Evolutionary conservation across 2,888 invertebrate genomes (phyloP), one percentile per base, ranked within the genome.

Genomic region (Temnothorax ravouxi): DNA sequence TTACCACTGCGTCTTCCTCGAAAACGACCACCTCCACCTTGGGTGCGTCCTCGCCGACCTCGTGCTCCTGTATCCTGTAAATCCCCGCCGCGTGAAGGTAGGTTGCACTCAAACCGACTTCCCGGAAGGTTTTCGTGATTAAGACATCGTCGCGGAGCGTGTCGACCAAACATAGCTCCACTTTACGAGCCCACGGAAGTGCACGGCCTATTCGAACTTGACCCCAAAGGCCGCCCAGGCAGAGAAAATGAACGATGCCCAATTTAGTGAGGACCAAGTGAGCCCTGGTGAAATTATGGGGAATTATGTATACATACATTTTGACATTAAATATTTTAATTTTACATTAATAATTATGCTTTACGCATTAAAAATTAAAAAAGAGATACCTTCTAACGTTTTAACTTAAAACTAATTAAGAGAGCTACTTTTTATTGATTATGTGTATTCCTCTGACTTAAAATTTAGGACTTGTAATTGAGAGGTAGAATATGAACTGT

Each of bases 141-240:
- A 95, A 94, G 38, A 95, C 95, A 88, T 96, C 96, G 87, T 95
- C 95, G 79, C 95, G 93, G 3, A 93, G 89, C 6, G 94, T 92
- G 88, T 96, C 95, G 86, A 95, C 92, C 8, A 96, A 90, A 90
- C 96, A 96, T 15, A 96, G 90, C 85, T 96, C 96, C 11, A 96
- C 93, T 89, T 95, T 95, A 62, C 95, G 93, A 84, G 95, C 95
- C 96, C 96, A 96, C 0, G 96, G 96, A 11, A 96, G 92, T n/a
- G 95, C 95, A 25, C 95, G 94, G 8, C 95, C 95, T 59, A 95
- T 92, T 84, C 96, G 94, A 59, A 96, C 94, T 87, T 96, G 96
- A 72, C 96, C 96, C 96, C 96, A 96, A 3, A 96, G 94, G 13
- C 95, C 95, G 44, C 96, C 96, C 87, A 96, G 96, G 91, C 96